Evolutionary conservation across 1,140 invertebrate genomes (phyloP).

Genomic region (Halesus radiatus): DNA sequence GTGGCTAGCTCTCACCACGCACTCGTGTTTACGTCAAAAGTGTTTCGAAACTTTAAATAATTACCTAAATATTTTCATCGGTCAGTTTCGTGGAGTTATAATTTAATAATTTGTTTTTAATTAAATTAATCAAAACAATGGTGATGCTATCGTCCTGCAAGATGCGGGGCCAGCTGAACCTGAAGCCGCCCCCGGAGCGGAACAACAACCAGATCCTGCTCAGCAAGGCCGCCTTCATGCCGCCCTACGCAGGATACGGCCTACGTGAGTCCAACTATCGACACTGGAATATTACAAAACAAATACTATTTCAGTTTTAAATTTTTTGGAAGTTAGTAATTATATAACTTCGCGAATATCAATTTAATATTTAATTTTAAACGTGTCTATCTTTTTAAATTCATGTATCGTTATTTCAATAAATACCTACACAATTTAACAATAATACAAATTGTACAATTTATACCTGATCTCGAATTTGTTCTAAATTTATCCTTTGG

Average conservation of each 20-base stretch:
- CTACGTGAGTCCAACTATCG: too few species aligned
- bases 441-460: too few species aligned
- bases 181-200: constrained; percentile 53
- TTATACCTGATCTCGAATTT: too few species aligned
- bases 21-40: constrained; percentile 5
- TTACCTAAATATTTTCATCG: not conserved
- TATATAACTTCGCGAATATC: too few species aligned
- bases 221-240: constrained; percentile 38
- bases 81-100: not conserved
- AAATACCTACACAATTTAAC: too few species aligned
- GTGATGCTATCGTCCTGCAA: constrained; percentile 55
- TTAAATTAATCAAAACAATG: constrained; percentile 31
- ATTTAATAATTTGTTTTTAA: not conserved
- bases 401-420: too few species aligned
- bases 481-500: too few species aligned
- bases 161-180: constrained; percentile 48
- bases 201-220: constrained; percentile 54
- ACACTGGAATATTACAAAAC: too few species aligned
- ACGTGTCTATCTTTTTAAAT: too few species aligned
- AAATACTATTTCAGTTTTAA: too few species aligned
- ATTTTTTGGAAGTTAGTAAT: too few species aligned
- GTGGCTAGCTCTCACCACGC: not conserved
- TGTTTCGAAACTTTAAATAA: constrained; percentile 13
- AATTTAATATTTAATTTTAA: too few species aligned
- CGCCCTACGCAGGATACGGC: constrained; percentile 46